Conservation (phyloP, 2,888 invertebrate genomes). For the Steromphala cineraria region DNA sequence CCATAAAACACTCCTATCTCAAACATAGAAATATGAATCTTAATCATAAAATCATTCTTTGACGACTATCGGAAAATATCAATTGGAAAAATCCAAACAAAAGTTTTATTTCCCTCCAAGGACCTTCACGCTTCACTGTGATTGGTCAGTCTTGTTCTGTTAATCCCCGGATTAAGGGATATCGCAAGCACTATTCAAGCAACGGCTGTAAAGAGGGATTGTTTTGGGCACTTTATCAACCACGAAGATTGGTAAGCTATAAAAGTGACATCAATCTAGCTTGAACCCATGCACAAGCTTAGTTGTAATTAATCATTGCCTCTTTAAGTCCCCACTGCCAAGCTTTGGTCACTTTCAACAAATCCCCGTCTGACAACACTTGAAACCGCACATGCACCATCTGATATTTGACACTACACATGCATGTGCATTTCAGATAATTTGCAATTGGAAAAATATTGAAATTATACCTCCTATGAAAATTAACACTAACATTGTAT, state of each 20-base stretch:
- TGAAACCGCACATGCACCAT: no score
- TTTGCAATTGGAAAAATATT: no score
- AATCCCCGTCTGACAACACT: background rate
- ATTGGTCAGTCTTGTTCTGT: background rate
- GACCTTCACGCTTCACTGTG: background rate
- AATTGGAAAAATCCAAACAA: background rate
- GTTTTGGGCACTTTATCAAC: conserved; percentile 18
- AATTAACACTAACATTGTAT: no score
- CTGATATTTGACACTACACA: no score
- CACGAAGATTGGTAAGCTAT: conserved; percentile 12
- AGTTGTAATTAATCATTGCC: background rate
- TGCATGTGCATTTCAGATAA: no score
- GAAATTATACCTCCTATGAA: no score
- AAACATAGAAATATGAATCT: background rate
- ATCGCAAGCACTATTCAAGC: background rate
- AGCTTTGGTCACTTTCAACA: background rate
- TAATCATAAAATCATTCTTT: background rate
- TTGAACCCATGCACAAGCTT: background rate
- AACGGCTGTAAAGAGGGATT: background rate
- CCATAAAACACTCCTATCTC: background rate
- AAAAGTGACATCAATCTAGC: conserved; percentile 17
- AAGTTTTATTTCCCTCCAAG: background rate
- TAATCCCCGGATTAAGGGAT: background rate
- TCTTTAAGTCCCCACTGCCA: background rate
- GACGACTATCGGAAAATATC: background rate